Evolutionary conservation across 1,140 invertebrate genomes (phyloP).

Genomic region (Diorhabda elongata): DNA sequence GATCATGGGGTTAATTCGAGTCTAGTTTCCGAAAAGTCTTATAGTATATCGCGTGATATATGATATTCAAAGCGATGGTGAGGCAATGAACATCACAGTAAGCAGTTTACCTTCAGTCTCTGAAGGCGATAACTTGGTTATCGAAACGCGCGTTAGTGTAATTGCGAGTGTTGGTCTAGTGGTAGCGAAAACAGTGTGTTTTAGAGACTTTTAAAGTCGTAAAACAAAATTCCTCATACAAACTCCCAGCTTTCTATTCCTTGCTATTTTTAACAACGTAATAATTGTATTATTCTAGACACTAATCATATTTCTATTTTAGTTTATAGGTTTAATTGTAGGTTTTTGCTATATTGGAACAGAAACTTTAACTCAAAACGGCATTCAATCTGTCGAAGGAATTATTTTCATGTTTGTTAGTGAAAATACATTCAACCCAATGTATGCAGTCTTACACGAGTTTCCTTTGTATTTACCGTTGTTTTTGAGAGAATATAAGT

Average conservation of each 20-base stretch:
- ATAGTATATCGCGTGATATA: no score
- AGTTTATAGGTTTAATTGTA: conserved; percentile 70
- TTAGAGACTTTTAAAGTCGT: conserved; percentile 5
- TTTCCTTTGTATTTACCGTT: conserved; percentile 76
- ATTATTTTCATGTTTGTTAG: conserved; percentile 78
- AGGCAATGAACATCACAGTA: neutral
- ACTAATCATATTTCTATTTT: conserved; percentile 20
- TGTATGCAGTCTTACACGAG: conserved; percentile 75
- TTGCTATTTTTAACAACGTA: no score
- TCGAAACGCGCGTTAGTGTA: no score
- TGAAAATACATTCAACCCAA: conserved; percentile 82
- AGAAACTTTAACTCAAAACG: conserved; percentile 62
- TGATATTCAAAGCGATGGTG: no score
- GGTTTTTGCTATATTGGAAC: conserved; percentile 75
- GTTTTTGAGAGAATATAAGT: conserved; percentile 71
- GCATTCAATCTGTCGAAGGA: conserved; percentile 79
- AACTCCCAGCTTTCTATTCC: no score
- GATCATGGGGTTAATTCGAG: no score
- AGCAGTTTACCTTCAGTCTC: conserved; percentile 1
- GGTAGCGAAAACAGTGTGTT: neutral
- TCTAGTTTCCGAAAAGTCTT: no score
- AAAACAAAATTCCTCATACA: neutral
- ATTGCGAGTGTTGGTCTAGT: no score
- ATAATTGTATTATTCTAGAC: no score
- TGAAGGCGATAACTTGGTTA: no score